Evolutionary conservation across 2,797 vertebrate genomes (phyloP).

Genomic region (Tamandua tetradactyla): DNA sequence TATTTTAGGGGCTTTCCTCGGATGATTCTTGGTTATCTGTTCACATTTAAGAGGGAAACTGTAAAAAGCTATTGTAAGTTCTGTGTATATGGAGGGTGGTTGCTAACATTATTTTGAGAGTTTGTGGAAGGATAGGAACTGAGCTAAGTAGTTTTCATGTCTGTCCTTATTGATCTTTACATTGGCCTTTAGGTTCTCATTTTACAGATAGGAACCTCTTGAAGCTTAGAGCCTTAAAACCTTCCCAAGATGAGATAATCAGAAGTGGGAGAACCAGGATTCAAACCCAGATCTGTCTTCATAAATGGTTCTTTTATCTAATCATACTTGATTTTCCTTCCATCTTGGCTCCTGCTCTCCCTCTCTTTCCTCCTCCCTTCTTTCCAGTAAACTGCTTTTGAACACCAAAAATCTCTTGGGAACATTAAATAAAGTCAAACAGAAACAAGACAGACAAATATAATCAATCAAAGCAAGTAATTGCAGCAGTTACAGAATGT

Average conservation of each 20-base stretch:
- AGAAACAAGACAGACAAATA: not conserved
- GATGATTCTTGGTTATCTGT: not conserved
- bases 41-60: not conserved
- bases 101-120: not conserved
- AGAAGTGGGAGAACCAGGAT: not conserved
- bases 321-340: not conserved
- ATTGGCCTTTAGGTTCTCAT: constrained; percentile 12
- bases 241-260: not conserved
- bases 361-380: not conserved
- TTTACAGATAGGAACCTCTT: constrained; percentile 28
- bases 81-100: not conserved
- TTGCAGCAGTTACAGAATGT: not conserved
- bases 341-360: too few relatives aligned
- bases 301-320: not conserved
- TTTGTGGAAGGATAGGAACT: not conserved
- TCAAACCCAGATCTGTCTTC: constrained; percentile 17
- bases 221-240: not conserved
- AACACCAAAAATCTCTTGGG: constrained; percentile 14
- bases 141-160: constrained; percentile 14
- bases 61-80: not conserved
- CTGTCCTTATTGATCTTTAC: constrained; percentile 9
- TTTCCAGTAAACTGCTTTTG: not conserved
- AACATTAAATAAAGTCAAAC: not conserved
- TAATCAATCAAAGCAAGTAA: not conserved
- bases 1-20: constrained; percentile 1